Evolutionary conservation across 2,888 invertebrate species (phyloP), one percentile per base, ranked within the genome.

Genomic region (Phoenoteleia sp.): DNA sequence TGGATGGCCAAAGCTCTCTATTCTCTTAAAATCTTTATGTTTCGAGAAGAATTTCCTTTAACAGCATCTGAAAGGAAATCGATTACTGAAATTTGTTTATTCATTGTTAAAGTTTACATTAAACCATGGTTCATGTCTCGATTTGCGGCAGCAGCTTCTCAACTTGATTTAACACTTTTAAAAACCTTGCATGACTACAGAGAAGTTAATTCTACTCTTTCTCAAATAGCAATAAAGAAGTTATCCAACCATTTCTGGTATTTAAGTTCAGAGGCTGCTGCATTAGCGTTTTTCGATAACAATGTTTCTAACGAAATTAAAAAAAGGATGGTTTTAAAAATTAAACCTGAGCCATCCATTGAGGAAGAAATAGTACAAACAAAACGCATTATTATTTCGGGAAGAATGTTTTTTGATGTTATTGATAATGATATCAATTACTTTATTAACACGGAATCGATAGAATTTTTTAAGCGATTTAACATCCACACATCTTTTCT

Each of bases 1-100:
- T 91, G 89, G 89, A 90, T 90, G 88, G 75, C 83, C 7, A 90
- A 84, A 76, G 88, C 83, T 21, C 75, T 81, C 33, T 69, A 75
- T 52, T 81, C 39, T 36, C 47, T 80, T 1, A 72, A 72, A 47
- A 72, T 88, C n/a, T n/a, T n/a, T n/a, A n/a, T n/a, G n/a, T n/a
- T n/a, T n/a, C n/a, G n/a, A n/a, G n/a, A n/a, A n/a, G n/a, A n/a
- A n/a, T n/a, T n/a, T n/a, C n/a, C n/a, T n/a, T n/a, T n/a, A n/a
- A n/a, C n/a, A n/a, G n/a, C n/a, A n/a, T n/a, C n/a, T n/a, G n/a
- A n/a, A n/a, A n/a, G n/a, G n/a, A n/a, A n/a, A n/a, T n/a, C n/a
- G n/a, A n/a, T n/a, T n/a, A n/a, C n/a, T n/a, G n/a, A n/a, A n/a
- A n/a, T n/a, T n/a, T n/a, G n/a, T n/a, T n/a, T n/a, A n/a, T n/a